These are phyloP conservation scores for Botia kubotai DNA, from an alignment of 2,797 vertebrate species.

Conservation along the genomic window DNA sequence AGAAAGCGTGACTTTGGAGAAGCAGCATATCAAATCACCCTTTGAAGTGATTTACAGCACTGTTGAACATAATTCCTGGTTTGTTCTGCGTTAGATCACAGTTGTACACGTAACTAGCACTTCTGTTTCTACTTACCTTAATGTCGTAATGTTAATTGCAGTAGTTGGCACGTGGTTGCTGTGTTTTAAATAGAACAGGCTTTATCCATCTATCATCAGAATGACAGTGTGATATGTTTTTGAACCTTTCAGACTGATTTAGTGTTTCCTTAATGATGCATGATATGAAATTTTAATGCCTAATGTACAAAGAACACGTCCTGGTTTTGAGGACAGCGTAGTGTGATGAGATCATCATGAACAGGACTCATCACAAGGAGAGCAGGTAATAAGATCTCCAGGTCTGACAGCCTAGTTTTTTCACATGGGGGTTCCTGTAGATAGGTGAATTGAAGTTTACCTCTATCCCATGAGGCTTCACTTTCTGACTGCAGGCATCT, in stretches of 20 bases:
- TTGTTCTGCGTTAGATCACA: slow-evolving; percentile 21
- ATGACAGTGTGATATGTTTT: slow-evolving; percentile 29
- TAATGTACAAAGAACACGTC: slow-evolving; percentile 20
- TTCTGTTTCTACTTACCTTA: not conserved
- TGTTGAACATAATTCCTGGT: slow-evolving; percentile 42
- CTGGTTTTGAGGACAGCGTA: slow-evolving; percentile 17
- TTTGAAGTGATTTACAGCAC: slow-evolving; percentile 52
- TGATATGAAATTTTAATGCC: slow-evolving; percentile 54
- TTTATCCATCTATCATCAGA: not conserved
- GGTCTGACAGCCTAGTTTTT: slow-evolving; percentile 25
- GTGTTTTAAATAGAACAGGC: not conserved
- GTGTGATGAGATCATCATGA: not conserved
- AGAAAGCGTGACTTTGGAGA: slow-evolving; percentile 11
- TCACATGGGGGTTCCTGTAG: slow-evolving; percentile 9
- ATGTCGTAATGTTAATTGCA: slow-evolving; percentile 34
- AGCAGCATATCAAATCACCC: slow-evolving; percentile 52
- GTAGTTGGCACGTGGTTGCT: slow-evolving; percentile 3
- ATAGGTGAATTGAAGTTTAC: slow-evolving; percentile 4
- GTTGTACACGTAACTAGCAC: slow-evolving; percentile 1
- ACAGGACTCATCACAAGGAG: slow-evolving; percentile 3
- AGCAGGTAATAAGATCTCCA: slow-evolving; percentile 22
- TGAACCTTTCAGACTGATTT: slow-evolving; percentile 26
- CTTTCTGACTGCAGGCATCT: slow-evolving; percentile 36
- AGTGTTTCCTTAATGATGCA: slow-evolving; percentile 26
- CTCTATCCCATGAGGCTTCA: slow-evolving; percentile 32